Conservation (phyloP, 2,113 vertebrate species). For the Oryzias melastigma region DNA sequence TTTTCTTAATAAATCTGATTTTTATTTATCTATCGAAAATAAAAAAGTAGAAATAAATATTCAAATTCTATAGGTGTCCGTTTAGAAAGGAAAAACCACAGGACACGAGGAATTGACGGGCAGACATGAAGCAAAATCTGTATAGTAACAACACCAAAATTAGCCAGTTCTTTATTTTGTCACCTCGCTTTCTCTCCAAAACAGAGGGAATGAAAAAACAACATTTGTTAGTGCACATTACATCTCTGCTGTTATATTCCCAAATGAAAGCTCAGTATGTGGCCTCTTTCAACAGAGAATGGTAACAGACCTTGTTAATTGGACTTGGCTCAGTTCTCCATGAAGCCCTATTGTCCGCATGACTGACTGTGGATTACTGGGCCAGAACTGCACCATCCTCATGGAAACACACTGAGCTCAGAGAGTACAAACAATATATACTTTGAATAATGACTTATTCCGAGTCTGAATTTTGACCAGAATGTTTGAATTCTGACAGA, state of each 20-base stretch:
- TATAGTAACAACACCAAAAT: conserved; percentile 40
- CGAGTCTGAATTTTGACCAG: not conserved
- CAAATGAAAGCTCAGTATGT: conserved; percentile 69
- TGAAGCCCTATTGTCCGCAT: conserved; percentile 62
- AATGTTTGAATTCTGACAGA: not conserved
- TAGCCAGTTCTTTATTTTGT: conserved; percentile 55
- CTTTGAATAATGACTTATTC: conserved; percentile 19
- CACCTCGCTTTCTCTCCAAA: conserved; percentile 51
- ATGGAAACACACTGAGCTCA: conserved; percentile 30
- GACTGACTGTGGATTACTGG: conserved; percentile 53
- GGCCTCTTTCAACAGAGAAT: conserved; percentile 65
- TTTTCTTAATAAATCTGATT: too few species aligned
- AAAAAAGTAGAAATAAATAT: too few species aligned
- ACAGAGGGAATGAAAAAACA: conserved; percentile 61
- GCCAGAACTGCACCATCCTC: conserved; percentile 47
- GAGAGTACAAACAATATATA: conserved; percentile 34
- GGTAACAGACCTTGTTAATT: conserved; percentile 74
- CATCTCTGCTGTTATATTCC: conserved; percentile 59
- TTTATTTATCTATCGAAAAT: too few species aligned
- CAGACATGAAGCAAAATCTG: conserved; percentile 29
- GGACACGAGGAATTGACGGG: conserved; percentile 27
- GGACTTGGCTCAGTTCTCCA: conserved; percentile 70
- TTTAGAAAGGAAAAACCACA: not conserved
- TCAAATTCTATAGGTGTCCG: too few species aligned
- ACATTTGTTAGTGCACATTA: conserved; percentile 64